These are phyloP conservation scores for Balaeniceps rex DNA, from an alignment of 2,113 vertebrate genomes.

Conservation along the genomic window DNA sequence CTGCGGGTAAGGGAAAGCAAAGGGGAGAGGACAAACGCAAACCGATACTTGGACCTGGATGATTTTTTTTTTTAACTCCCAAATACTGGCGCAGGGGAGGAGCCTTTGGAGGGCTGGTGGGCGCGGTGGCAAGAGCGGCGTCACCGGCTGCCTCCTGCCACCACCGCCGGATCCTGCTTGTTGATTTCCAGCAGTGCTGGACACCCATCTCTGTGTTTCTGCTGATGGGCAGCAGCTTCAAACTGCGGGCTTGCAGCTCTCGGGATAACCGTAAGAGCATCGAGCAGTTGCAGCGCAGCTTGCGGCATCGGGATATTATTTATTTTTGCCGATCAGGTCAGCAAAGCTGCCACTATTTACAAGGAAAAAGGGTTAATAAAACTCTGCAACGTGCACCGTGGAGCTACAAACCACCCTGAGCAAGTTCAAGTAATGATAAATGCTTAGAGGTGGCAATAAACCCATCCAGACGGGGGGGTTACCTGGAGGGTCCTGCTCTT, in stretches of 20 bases:
- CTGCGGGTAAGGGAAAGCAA: neutral
- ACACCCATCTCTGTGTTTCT: neutral
- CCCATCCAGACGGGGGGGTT: neutral
- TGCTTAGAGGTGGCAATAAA: neutral
- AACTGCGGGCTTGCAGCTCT: fast-evolving
- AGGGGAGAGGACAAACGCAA: neutral
- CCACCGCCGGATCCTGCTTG: fast-evolving
- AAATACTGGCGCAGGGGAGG: fast-evolving
- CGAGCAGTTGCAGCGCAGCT: neutral
- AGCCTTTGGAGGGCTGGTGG: neutral
- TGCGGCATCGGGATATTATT: neutral
- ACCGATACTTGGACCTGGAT: fast-evolving
- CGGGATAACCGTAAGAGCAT: fast-evolving
- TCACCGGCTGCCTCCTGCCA: neutral
- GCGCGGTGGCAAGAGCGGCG: fast-evolving
- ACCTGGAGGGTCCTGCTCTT: neutral
- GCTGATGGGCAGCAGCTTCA: neutral
- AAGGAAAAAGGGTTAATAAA: neutral
- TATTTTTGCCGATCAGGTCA: fast-evolving
- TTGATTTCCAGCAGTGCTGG: neutral
- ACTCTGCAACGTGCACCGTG: neutral
- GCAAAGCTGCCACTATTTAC: neutral
- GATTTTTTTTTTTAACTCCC: neutral
- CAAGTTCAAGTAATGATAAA: neutral
- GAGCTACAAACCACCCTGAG: neutral